Evolutionary conservation across 2,113 vertebrate genomes (phyloP).

Genomic region (Psophia crepitans): DNA sequence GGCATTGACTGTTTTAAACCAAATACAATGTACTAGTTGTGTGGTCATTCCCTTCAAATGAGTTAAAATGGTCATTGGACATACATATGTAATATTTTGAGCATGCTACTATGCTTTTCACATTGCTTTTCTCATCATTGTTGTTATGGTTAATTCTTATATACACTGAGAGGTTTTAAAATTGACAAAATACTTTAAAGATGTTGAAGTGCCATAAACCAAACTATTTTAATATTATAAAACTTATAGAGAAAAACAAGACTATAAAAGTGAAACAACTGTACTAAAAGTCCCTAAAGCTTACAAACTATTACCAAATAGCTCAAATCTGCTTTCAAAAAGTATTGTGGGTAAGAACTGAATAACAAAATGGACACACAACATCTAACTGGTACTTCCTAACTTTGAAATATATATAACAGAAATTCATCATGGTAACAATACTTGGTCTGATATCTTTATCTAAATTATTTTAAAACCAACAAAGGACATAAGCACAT

Average conservation of each 20-base stretch:
- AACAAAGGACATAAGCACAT: not conserved
- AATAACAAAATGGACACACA: not conserved
- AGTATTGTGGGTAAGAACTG: accelerated
- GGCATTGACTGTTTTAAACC: not conserved
- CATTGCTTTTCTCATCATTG: not conserved
- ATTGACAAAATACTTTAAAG: not conserved
- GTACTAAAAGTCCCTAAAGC: not conserved
- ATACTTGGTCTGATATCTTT: not conserved
- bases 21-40: not conserved
- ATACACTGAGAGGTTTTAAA: not conserved
- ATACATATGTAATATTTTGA: not conserved
- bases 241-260: not conserved
- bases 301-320: not conserved
- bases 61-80: not conserved
- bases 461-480: not conserved
- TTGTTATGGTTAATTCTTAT: not conserved
- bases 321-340: not conserved
- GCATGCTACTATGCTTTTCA: not conserved
- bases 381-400: not conserved
- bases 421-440: not conserved
- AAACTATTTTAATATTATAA: not conserved
- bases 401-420: not conserved
- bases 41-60: not conserved
- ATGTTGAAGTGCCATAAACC: not conserved
- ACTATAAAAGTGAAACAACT: not conserved